A percentile compares a stretch with the other conserved stretches of the same genome.
Conservation (phyloP, 2,888 invertebrate genomes). For the Yponomeuta sedellus region DNA sequence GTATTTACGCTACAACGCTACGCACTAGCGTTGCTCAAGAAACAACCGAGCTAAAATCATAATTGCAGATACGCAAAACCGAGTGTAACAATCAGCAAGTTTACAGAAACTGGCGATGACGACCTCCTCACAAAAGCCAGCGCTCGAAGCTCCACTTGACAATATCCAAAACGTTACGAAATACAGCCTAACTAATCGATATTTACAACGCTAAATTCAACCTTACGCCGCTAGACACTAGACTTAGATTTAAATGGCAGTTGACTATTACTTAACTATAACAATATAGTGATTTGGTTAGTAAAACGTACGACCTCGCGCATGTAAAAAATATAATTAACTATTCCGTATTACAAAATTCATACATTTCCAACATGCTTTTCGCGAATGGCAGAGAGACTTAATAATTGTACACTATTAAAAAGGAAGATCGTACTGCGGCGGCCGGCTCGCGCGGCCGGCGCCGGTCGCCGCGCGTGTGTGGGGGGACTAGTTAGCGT, state of each 20-base stretch:
- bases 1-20: too few relatives aligned
- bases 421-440: conserved; percentile 11
- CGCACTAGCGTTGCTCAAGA: too few relatives aligned
- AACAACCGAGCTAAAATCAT: neutral
- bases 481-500: conserved; percentile 21
- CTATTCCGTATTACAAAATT: neutral
- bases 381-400: conserved; percentile 15
- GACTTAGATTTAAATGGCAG: conserved; percentile 39
- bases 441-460: neutral
- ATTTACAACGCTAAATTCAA: conserved; percentile 6
- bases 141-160: neutral
- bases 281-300: conserved; percentile 18
- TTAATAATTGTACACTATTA: conserved; percentile 8
- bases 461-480: too few relatives aligned
- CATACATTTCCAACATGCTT: neutral
- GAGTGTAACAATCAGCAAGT: neutral
- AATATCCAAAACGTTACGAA: neutral
- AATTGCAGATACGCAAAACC: too few relatives aligned
- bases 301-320: conserved; percentile 14
- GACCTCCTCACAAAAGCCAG: neutral
- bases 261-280: conserved; percentile 33
- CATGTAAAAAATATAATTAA: conserved; percentile 13
- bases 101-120: neutral
- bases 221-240: conserved; percentile 11
- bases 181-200: conserved; percentile 6